phyloP scores from a whole-genome alignment of 2,888 invertebrate genomes.

The Microchrysa polita region DNA sequence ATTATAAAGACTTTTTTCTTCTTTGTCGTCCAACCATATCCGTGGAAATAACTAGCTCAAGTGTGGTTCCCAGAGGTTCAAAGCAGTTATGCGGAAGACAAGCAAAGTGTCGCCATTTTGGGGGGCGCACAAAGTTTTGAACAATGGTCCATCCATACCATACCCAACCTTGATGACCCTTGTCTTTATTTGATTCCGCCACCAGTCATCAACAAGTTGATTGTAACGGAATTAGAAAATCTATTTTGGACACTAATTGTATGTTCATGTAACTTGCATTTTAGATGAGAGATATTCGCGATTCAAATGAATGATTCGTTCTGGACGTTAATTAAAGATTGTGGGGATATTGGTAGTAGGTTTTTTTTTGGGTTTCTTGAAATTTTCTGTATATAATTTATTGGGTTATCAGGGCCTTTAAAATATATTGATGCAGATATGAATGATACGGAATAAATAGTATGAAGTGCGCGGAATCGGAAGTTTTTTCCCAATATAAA shows the following conservation, averaged over 20 bases:
- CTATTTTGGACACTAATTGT: constrained; percentile 38
- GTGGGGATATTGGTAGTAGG: too few species aligned
- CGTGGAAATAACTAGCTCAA: constrained; percentile 30
- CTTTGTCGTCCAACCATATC: constrained; percentile 36
- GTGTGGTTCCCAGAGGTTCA: not conserved
- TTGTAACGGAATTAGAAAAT: constrained; percentile 38
- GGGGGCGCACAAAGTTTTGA: constrained; percentile 1
- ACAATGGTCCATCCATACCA: constrained; percentile 39
- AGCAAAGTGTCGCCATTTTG: constrained; percentile 33
- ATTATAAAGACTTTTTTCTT: not conserved
- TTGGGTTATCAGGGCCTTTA: too few species aligned
- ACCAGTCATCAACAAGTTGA: constrained; percentile 4
- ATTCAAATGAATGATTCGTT: constrained; percentile 5
- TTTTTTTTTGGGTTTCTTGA: too few species aligned
- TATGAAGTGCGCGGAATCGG: too few species aligned
- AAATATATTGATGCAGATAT: too few species aligned
- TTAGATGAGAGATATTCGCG: not conserved
- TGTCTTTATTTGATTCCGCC: not conserved
- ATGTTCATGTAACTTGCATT: constrained; percentile 13
- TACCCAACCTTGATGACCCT: constrained; percentile 33
- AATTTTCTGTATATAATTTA: too few species aligned
- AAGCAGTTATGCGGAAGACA: constrained; percentile 34
- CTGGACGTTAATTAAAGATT: not conserved
- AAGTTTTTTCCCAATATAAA: too few species aligned
- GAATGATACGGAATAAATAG: too few species aligned